A percentile compares a stretch with the other conserved stretches of the same genome.
These are phyloP conservation scores for Fregetta grallaria DNA, from an alignment of 2,113 vertebrate genomes.

Conservation along the genomic window DNA sequence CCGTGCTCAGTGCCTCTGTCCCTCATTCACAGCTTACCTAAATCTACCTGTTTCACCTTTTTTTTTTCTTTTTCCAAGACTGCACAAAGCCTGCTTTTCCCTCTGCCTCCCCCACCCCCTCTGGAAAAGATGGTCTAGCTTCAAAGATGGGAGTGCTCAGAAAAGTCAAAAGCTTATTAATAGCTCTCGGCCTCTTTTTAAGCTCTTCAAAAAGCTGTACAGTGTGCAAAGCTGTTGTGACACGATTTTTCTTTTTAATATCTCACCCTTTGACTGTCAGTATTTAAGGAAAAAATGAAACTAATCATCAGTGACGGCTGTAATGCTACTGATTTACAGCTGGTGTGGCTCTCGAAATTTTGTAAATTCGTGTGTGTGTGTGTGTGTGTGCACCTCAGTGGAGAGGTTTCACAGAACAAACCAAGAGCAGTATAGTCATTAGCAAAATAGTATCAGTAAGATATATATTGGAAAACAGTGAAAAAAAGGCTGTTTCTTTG, in stretches of 20 bases:
- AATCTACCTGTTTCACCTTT: background rate
- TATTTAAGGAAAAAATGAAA: conserved; percentile 26
- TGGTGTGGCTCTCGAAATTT: background rate
- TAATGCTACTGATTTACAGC: background rate
- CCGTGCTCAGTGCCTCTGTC: background rate
- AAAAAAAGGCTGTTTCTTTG: background rate
- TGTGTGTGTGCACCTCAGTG: background rate
- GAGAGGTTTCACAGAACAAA: background rate
- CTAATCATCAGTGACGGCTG: background rate
- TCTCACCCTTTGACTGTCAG: background rate
- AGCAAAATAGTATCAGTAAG: background rate
- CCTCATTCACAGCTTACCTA: background rate
- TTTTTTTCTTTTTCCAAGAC: background rate
- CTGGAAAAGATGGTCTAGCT: background rate
- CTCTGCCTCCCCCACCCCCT: background rate
- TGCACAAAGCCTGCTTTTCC: background rate
- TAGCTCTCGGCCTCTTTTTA: conserved; percentile 11
- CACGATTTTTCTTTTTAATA: conserved; percentile 16
- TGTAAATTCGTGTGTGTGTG: background rate
- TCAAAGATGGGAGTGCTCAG: background rate
- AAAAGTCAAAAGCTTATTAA: conserved; percentile 39
- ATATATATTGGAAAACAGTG: background rate
- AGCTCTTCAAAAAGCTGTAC: background rate
- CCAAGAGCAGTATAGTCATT: background rate
- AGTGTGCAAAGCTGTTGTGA: conserved; percentile 38